phyloP scores from a whole-genome alignment of 1,140 invertebrate genomes.

The Tetragonula clypearis region DNA sequence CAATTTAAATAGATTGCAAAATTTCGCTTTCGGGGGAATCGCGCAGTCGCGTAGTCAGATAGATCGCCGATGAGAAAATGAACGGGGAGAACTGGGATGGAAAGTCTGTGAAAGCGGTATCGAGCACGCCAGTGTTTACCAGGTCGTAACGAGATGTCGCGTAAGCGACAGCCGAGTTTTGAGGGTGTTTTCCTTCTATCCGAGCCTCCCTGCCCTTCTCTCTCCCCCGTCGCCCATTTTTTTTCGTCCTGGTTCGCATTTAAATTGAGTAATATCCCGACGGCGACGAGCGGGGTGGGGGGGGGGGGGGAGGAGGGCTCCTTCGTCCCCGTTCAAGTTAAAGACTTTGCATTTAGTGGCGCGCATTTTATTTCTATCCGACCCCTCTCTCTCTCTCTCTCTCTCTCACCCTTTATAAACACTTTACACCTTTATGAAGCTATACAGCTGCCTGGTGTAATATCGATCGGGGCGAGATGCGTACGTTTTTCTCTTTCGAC shows the following conservation, averaged over 20 bases:
- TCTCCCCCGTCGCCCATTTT: slow-evolving; percentile 6
- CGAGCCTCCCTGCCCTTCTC: neutral
- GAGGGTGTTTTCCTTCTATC: slow-evolving; percentile 43
- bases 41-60: neutral
- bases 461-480: slow-evolving; percentile 1
- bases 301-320: neutral
- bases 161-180: slow-evolving; percentile 50
- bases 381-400: neutral
- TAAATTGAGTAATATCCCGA: slow-evolving; percentile 63
- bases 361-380: slow-evolving; percentile 50
- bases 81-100: neutral
- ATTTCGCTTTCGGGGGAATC: neutral
- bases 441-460: neutral
- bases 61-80: neutral
- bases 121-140: slow-evolving; percentile 39
- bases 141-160: slow-evolving; percentile 44
- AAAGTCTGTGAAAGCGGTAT: slow-evolving; percentile 20
- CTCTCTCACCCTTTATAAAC: neutral
- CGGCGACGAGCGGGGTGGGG: slow-evolving; percentile 1
- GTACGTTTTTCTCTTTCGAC: neutral
- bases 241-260: slow-evolving; percentile 55
- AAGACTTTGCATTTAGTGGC: slow-evolving; percentile 59
- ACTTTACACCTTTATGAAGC: slow-evolving; percentile 20
- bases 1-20: too few species aligned
- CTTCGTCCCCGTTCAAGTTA: slow-evolving; percentile 49